These are phyloP conservation scores for Paramormyrops hopkinsi DNA, from an alignment of 2,797 vertebrate species.

Conservation along the genomic window DNA sequence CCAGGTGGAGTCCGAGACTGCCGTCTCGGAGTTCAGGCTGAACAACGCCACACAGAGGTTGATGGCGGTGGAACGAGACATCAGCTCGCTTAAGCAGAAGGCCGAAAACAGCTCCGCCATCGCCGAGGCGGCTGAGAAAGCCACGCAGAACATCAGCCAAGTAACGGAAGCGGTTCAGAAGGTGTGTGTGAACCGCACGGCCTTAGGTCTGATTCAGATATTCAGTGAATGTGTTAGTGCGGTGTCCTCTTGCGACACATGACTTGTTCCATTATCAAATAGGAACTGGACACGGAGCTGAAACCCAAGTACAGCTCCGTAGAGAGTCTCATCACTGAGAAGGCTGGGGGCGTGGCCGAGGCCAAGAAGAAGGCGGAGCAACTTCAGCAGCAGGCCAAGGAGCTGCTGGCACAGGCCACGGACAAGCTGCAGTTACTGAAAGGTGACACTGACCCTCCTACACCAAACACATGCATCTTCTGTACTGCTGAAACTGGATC, in stretches of 20 bases:
- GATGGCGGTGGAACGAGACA: constrained; percentile 69
- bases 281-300: constrained; percentile 76
- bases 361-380: constrained; percentile 77
- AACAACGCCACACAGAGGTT: constrained; percentile 77
- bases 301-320: constrained; percentile 72
- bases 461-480: background rate
- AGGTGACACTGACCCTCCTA: constrained; percentile 57
- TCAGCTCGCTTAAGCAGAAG: constrained; percentile 71
- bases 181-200: constrained; percentile 56
- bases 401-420: constrained; percentile 80
- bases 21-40: constrained; percentile 76
- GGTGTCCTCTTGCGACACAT: background rate
- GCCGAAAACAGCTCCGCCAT: constrained; percentile 60
- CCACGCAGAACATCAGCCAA: constrained; percentile 55
- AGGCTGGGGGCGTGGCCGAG: constrained; percentile 70
- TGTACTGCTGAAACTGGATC: background rate
- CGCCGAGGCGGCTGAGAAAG: constrained; percentile 60
- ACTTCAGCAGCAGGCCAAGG: constrained; percentile 85
- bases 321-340: constrained; percentile 74
- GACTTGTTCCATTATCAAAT: background rate
- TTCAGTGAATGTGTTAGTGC: background rate
- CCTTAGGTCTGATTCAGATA: background rate
- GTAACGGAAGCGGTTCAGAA: constrained; percentile 70
- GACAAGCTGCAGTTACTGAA: constrained; percentile 81
- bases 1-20: constrained; percentile 82